phyloP scores from a whole-genome alignment of 2,797 vertebrate species.

The Morus bassanus region DNA sequence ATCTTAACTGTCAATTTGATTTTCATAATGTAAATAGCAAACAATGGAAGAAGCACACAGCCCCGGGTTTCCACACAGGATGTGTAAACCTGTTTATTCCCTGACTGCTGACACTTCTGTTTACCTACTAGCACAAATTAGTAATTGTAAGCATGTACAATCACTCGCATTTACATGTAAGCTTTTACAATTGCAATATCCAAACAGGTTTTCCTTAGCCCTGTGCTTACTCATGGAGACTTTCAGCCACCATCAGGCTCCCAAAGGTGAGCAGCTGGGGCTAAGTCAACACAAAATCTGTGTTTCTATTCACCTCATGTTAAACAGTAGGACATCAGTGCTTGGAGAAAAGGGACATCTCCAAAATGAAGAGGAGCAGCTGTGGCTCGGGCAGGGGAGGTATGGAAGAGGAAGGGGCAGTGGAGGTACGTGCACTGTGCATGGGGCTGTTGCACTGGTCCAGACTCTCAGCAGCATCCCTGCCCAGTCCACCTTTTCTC shows the following conservation, averaged over 20 bases:
- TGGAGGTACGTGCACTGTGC: fast-evolving
- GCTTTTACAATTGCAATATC: neutral
- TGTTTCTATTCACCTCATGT: neutral
- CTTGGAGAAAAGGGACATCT: neutral
- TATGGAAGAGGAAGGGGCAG: neutral
- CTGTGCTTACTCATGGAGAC: neutral
- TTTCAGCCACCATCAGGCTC: neutral
- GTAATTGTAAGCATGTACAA: neutral
- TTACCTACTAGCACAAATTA: slow-evolving; percentile 11
- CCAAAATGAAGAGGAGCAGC: neutral
- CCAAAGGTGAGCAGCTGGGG: neutral
- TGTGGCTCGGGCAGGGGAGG: neutral
- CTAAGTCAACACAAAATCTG: neutral
- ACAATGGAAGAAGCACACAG: neutral
- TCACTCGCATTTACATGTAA: neutral
- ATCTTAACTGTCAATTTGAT: slow-evolving; percentile 9
- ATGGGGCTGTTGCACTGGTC: fast-evolving
- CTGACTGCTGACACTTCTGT: neutral
- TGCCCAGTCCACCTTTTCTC: neutral
- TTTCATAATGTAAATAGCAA: slow-evolving; percentile 42
- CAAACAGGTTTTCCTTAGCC: neutral
- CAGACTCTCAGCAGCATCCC: neutral
- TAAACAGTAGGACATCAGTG: neutral
- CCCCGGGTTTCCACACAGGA: neutral
- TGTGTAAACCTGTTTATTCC: slow-evolving; percentile 17